Base-by-base conservation (phyloP, 2,888 invertebrate genomes). In the Athalia cordata region DNA sequence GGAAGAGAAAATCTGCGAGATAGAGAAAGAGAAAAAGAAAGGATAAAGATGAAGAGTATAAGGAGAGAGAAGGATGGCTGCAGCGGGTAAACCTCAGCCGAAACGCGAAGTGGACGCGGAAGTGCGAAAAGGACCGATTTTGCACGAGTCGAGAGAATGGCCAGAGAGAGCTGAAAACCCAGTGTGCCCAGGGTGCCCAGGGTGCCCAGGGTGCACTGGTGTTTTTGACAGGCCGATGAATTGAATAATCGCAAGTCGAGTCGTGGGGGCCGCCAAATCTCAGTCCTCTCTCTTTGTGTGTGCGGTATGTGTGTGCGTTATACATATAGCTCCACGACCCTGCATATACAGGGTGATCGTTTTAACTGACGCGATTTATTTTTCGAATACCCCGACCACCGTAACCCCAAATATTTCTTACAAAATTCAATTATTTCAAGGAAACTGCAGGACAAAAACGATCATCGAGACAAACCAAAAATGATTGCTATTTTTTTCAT, bases 221-320 rank as follows among this genome's bases (percentile, higher is more conserved):
- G 90, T 89, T 90, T 90, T 90, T 90, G 90, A 90, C 90, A 90
- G 90, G 90, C 89, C 89, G 90, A 90, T 90, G 90, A 90, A 90
- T 90, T 90, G 90, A 90, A 90, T 90, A 90, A 90, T 90, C 90
- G 90, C 90, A 90, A 90, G 90, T 90, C 89, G 89, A 88, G 89
- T 88, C 88, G 89, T 87, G 86, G 86, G 89, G 89, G 82, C 87
- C 87, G 86, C 89, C 88, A 84, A 89, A 90, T 90, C 90, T 89
- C 89, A 89, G 89, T 87, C 87, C 86, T 86, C 87, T 50, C 75
- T 75, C 75, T 62, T 50, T 75, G 62, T 75, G 49, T 50, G 64
- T 50, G 50, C 29, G 29, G 29, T 29, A 75, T 62, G 43, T 50
- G 50, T 62, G 62, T 74, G 50, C 61, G 29, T 74, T 74, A 74